A percentile compares a stretch with the other conserved stretches of the same genome.
Evolutionary conservation across 2,113 vertebrate species (phyloP).

Genomic region (Platysteira castanea): DNA sequence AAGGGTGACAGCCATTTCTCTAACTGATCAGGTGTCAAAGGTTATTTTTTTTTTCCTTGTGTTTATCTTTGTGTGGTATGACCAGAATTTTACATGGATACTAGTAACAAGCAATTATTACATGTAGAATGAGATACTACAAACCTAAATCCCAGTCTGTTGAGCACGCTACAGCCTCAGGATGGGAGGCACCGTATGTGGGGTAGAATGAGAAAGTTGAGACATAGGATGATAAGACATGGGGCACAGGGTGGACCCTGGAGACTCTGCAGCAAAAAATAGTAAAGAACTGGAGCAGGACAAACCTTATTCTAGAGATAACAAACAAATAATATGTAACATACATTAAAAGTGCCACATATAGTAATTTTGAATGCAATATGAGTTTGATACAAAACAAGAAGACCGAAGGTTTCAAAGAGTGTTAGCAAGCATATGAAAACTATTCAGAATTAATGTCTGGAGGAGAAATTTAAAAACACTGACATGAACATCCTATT

Average conservation of each 20-base stretch:
- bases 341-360: background rate
- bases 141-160: background rate
- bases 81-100: background rate
- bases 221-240: background rate
- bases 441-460: background rate
- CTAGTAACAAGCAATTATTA: background rate
- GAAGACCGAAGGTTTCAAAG: background rate
- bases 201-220: background rate
- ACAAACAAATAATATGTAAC: background rate
- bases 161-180: background rate
- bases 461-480: background rate
- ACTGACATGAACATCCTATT: fast-evolving
- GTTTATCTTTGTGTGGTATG: background rate
- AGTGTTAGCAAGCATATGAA: background rate
- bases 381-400: background rate
- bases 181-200: background rate
- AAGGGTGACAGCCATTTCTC: background rate
- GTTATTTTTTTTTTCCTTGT: background rate
- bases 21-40: background rate
- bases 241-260: background rate
- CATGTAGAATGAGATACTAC: background rate
- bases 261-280: background rate
- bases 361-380: background rate
- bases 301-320: background rate
- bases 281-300: background rate